phyloP scores from a whole-genome alignment of 2,888 invertebrate genomes.

The Agrotis puta region DNA sequence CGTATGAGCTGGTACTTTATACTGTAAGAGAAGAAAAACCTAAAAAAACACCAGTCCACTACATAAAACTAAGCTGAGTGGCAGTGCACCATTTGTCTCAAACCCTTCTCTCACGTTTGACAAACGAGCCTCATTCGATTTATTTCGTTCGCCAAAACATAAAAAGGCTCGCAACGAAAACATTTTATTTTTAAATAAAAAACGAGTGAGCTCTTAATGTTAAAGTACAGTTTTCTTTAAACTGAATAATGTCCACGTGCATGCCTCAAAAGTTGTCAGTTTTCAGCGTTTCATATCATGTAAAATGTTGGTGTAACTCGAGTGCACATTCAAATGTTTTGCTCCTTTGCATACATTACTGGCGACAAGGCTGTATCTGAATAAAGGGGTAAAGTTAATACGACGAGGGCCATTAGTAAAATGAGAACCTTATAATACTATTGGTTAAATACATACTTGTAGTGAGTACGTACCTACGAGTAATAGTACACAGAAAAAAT shows the following conservation, averaged over 20 bases:
- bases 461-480: background rate
- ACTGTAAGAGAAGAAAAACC: background rate
- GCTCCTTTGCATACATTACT: slow-evolving; percentile 24
- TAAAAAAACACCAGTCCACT: background rate
- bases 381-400: background rate
- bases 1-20: background rate
- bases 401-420: background rate
- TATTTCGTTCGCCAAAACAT: slow-evolving; percentile 39
- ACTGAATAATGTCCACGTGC: slow-evolving; percentile 47
- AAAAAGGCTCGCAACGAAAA: slow-evolving; percentile 37
- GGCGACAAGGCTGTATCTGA: background rate
- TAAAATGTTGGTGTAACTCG: slow-evolving; percentile 36
- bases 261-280: slow-evolving; percentile 36
- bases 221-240: slow-evolving; percentile 36
- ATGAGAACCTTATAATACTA: too few species aligned
- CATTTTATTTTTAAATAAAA: slow-evolving; percentile 43
- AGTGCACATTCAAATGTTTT: slow-evolving; percentile 21
- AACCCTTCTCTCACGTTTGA: slow-evolving; percentile 42
- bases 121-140: slow-evolving; percentile 44
- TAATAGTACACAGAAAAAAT: too few species aligned
- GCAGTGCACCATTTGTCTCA: slow-evolving; percentile 41
- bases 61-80: slow-evolving; percentile 9
- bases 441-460: background rate
- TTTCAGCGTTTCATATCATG: slow-evolving; percentile 24
- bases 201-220: slow-evolving; percentile 30